Conservation (phyloP, 2,113 vertebrate species). For the Colinus virginianus region DNA sequence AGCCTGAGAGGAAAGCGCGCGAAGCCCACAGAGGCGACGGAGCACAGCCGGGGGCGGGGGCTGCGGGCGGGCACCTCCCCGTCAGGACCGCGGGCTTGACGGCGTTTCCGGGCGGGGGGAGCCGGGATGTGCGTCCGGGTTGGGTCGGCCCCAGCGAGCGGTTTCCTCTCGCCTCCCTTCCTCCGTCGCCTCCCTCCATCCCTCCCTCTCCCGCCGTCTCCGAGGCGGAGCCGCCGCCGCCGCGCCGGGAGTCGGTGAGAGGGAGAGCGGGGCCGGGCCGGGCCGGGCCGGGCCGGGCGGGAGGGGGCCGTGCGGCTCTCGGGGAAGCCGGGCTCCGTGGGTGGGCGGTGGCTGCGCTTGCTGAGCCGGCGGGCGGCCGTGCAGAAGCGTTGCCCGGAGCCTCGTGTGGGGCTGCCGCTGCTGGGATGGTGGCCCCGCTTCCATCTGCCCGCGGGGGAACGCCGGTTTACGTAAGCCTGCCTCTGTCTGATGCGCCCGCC, state of each 20-base stretch:
- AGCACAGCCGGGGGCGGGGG: background rate
- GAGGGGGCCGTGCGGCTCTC: background rate
- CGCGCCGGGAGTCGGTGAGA: background rate
- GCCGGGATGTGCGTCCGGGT: slow-evolving; percentile 52
- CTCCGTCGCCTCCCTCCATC: background rate
- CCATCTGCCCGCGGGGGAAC: accelerated
- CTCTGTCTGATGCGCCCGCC: accelerated
- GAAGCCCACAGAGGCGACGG: too few relatives aligned
- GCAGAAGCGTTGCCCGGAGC: background rate
- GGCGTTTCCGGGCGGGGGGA: slow-evolving; percentile 51
- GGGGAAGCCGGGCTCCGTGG: too few relatives aligned
- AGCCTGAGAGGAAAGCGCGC: too few relatives aligned
- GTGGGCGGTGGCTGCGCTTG: background rate
- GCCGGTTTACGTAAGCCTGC: background rate
- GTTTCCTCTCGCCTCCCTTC: background rate
- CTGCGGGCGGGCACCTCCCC: background rate
- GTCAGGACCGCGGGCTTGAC: slow-evolving; percentile 26
- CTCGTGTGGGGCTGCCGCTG: background rate
- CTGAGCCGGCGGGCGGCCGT: background rate
- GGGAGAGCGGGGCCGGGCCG: background rate
- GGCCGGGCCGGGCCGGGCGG: background rate
- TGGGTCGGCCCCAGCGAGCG: background rate
- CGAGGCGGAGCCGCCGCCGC: background rate
- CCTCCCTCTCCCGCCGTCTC: background rate
- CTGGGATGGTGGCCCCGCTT: background rate